Evolutionary conservation across 2,888 invertebrate species (phyloP), one percentile per base, ranked within the genome.

Genomic region (Brachyptera risi): DNA sequence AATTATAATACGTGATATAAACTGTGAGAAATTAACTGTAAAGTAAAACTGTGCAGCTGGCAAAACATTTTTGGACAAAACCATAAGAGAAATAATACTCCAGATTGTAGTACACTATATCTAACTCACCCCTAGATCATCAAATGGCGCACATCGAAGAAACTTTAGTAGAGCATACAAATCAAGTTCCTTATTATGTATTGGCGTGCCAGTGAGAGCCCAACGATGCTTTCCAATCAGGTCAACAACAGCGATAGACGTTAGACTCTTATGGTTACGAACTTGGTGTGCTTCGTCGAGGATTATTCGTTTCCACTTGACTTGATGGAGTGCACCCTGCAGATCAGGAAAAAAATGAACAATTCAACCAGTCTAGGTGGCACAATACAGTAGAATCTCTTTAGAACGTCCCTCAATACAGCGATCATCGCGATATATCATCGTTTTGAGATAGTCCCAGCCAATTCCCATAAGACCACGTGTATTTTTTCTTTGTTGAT

Each of bases 231-330:
- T 79, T 4, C 83, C 84, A 0, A 73, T 68, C 49, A 94, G 74
- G 1, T 77, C 75, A 71, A 87, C 88, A 5, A 87, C 88, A 0
- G 90, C 88, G 63, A 79, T 72, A 0, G 92, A 86, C 0, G 87
- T 86, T 65, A 83, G 80, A 7, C 88, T 83, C 75, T 92, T 93
- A 73, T 89, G 83, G 78, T 97, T 97, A 67, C 96, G 85, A 7
- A 97, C 89, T 40, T 85, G 82, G 75, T 98, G 97, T 0, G 92
- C 97, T 78, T 98, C 97, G 76, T 98, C 97, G 21, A 98, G 78
- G 63, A 97, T 87, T 1, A 95, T 82, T 56, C 97, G 81, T 0
- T 86, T 81, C 96, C 96, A 98, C 9, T 80, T 80, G 2, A 97
- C 80, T 44, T 83, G 78, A 72, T 83, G 83, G 21, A 92, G 69